Conservation (phyloP, 2,113 vertebrate genomes). For the Leptobrachium leishanense region DNA sequence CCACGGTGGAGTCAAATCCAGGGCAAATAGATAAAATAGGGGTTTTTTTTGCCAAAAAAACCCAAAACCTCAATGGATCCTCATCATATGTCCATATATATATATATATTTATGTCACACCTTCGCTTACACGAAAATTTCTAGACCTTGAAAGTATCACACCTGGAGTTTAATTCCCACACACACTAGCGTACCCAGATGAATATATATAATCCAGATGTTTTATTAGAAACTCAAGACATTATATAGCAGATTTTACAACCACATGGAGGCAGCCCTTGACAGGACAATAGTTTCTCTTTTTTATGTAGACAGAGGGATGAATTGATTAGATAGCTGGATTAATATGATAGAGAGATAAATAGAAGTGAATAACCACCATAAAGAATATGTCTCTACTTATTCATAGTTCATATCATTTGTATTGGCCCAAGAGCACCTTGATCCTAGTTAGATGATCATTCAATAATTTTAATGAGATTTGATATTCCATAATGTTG, state of each 20-base stretch:
- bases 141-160: constrained; percentile 45
- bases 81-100: constrained; percentile 50
- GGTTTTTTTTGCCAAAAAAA: constrained; percentile 63
- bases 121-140: constrained; percentile 41
- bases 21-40: constrained; percentile 71
- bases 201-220: constrained; percentile 38
- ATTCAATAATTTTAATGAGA: too few species aligned
- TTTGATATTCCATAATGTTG: too few species aligned
- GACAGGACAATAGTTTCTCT: neutral
- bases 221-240: constrained; percentile 24
- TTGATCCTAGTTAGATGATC: too few species aligned
- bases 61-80: constrained; percentile 49
- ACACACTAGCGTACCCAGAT: neutral
- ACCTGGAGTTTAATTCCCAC: constrained; percentile 9
- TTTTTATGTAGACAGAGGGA: too few species aligned
- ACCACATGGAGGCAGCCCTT: neutral
- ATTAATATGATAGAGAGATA: too few species aligned
- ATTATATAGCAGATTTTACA: neutral
- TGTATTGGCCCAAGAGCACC: too few species aligned
- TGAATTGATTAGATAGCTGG: too few species aligned
- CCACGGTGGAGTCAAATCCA: constrained; percentile 77
- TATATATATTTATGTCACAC: constrained; percentile 53
- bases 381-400: too few species aligned
- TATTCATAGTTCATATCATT: too few species aligned
- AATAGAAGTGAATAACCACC: too few species aligned